These are phyloP conservation scores for Eriosoma lanigerum DNA, from an alignment of 1,140 invertebrate genomes.

Conservation along the genomic window DNA sequence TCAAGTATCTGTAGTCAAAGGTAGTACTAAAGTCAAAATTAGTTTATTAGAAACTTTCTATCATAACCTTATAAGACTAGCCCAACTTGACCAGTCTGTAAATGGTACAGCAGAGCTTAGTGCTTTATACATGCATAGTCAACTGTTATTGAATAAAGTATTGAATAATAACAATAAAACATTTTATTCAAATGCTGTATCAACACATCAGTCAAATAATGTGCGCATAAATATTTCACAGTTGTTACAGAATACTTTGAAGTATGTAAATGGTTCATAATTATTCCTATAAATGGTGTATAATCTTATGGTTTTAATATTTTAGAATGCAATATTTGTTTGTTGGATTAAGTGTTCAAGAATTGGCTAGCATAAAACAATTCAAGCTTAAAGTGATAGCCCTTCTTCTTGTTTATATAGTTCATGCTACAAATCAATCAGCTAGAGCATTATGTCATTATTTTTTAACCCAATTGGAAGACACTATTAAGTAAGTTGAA, in stretches of 20 bases:
- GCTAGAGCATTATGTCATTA: slow-evolving; percentile 65
- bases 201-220: slow-evolving; percentile 59
- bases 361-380: slow-evolving; percentile 77
- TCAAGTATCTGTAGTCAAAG: slow-evolving; percentile 68
- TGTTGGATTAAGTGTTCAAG: slow-evolving; percentile 72
- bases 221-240: slow-evolving; percentile 62
- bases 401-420: slow-evolving; percentile 77
- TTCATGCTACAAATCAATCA: slow-evolving; percentile 65
- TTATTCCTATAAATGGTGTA: slow-evolving; percentile 30
- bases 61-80: slow-evolving; percentile 71
- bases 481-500: slow-evolving; percentile 61
- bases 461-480: slow-evolving; percentile 66
- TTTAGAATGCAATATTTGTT: slow-evolving; percentile 78
- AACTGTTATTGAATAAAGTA: slow-evolving; percentile 62
- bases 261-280: slow-evolving; percentile 57
- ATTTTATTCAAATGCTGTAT: slow-evolving; percentile 61
- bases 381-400: slow-evolving; percentile 81
- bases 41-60: slow-evolving; percentile 72
- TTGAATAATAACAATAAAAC: slow-evolving; percentile 57
- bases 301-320: slow-evolving; percentile 46
- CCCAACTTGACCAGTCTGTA: slow-evolving; percentile 80
- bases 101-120: slow-evolving; percentile 75
- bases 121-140: slow-evolving; percentile 72
- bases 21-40: slow-evolving; percentile 64
- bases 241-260: slow-evolving; percentile 73